These are phyloP conservation scores for Agrilus planipennis DNA, from an alignment of 1,140 invertebrate genomes.

Conservation along the genomic window DNA sequence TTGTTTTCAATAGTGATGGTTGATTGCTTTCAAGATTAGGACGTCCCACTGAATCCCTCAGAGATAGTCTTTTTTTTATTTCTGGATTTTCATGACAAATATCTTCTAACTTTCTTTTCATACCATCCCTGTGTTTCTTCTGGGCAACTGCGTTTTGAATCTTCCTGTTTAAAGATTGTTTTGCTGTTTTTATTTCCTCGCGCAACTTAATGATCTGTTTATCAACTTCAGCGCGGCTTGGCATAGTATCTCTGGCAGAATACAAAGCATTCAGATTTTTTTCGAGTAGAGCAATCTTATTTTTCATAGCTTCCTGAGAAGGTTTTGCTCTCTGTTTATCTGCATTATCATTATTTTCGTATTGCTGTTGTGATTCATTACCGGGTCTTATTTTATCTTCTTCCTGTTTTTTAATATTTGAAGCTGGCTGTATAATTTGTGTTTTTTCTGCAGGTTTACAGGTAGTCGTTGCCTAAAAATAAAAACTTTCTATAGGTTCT, in stretches of 20 bases:
- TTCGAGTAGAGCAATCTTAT: slow-evolving; percentile 21
- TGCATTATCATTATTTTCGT: slow-evolving; percentile 4
- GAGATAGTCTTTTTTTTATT: too few species aligned
- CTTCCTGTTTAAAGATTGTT: too few species aligned
- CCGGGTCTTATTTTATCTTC: slow-evolving; percentile 1
- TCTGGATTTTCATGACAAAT: too few species aligned
- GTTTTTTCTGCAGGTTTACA: too few species aligned
- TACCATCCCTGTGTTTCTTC: too few species aligned
- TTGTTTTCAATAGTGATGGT: too few species aligned
- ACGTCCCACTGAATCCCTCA: too few species aligned
- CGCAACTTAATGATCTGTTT: slow-evolving; percentile 15
- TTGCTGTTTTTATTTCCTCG: slow-evolving; percentile 11
- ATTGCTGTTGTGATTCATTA: too few species aligned
- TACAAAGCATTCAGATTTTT: slow-evolving; percentile 12
- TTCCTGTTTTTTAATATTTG: slow-evolving; percentile 6
- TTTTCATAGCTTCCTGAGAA: slow-evolving; percentile 21
- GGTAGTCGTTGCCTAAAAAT: slow-evolving; percentile 1
- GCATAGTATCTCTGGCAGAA: slow-evolving; percentile 16
- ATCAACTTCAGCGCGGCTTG: slow-evolving; percentile 18
- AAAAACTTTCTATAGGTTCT: neutral
- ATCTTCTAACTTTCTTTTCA: too few species aligned
- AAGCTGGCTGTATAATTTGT: slow-evolving; percentile 5
- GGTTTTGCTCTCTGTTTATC: too few species aligned
- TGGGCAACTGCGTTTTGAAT: too few species aligned
- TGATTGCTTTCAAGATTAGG: too few species aligned